phyloP scores from a whole-genome alignment of 2,113 vertebrate species.

The Lycocorax pyrrhopterus region DNA sequence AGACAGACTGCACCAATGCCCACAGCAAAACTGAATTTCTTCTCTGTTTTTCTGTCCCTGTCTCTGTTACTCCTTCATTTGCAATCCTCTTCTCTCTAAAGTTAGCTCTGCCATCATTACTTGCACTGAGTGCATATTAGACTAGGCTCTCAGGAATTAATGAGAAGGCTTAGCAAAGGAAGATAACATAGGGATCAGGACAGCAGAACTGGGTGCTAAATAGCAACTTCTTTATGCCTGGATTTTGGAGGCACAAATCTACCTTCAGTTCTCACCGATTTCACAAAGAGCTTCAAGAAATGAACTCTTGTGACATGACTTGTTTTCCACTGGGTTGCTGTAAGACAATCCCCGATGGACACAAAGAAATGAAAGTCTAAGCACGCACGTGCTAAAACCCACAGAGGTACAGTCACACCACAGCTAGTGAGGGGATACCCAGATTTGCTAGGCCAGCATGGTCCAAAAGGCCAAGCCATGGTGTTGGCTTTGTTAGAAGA shows the following conservation, averaged over 20 bases:
- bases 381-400: background rate
- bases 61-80: background rate
- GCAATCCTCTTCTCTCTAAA: background rate
- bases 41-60: background rate
- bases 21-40: background rate
- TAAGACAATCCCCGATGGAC: rapidly evolving
- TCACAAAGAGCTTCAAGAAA: background rate
- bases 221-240: background rate
- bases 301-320: background rate
- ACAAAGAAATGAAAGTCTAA: background rate
- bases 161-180: background rate
- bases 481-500: background rate
- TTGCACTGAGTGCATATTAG: background rate
- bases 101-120: background rate
- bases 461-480: background rate
- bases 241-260: background rate
- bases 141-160: background rate
- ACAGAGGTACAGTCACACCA: background rate
- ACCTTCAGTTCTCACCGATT: background rate
- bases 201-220: background rate
- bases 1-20: background rate
- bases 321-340: background rate
- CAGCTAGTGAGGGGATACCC: background rate
- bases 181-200: background rate
- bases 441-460: background rate